phyloP scores from a whole-genome alignment of 1,140 invertebrate genomes.

The Pseudomyrmex gracilis region DNA sequence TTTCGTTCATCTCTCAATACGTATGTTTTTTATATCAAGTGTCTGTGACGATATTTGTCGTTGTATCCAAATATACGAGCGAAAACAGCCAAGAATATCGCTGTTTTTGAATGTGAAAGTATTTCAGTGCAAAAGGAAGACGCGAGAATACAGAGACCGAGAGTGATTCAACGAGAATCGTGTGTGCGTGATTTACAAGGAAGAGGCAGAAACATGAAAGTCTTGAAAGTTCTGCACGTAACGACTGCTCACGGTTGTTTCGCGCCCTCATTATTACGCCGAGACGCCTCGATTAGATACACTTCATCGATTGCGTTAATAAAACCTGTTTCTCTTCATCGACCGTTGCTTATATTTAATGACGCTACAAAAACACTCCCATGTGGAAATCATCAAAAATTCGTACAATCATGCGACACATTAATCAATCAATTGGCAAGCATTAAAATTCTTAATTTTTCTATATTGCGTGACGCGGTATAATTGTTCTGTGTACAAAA shows the following conservation, averaged over 20 bases:
- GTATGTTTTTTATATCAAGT: background rate
- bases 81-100: conserved; percentile 41
- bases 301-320: conserved; percentile 63
- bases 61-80: conserved; percentile 12
- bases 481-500: background rate
- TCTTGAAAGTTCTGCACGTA: conserved; percentile 63
- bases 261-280: conserved; percentile 24
- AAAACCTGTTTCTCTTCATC: conserved; percentile 44
- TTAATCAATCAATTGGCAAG: background rate
- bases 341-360: conserved; percentile 21
- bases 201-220: conserved; percentile 61
- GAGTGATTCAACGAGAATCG: conserved; percentile 57
- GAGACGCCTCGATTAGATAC: conserved; percentile 20
- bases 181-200: conserved; percentile 24
- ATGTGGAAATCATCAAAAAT: background rate
- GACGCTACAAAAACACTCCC: conserved; percentile 25
- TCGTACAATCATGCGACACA: background rate
- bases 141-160: conserved; percentile 42
- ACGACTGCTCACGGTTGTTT: conserved; percentile 47
- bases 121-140: conserved; percentile 52
- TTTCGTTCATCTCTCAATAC: background rate
- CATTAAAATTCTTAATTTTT: background rate
- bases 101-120: conserved; percentile 62
- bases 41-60: background rate
- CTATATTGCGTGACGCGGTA: no score